Percentiles rank a stretch among this genome's conserved stretches.
Conservation (phyloP, 2,888 invertebrate genomes). For the Heliconius ethilla region DNA sequence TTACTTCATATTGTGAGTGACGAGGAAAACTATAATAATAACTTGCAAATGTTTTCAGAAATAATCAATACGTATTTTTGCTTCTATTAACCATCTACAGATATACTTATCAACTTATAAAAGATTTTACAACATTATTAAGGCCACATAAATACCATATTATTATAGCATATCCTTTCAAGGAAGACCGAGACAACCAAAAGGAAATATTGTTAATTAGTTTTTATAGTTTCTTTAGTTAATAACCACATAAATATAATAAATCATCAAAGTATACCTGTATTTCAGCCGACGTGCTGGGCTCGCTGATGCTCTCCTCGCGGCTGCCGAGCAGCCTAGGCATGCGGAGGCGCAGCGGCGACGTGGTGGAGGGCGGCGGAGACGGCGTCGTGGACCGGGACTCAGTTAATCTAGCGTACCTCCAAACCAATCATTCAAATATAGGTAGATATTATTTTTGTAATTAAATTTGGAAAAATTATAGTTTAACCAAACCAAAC, state of each 20-base stretch:
- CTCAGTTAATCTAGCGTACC: slow-evolving; percentile 87
- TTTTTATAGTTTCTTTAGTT: too few relatives aligned
- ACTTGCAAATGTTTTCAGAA: too few relatives aligned
- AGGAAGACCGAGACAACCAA: too few relatives aligned
- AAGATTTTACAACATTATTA: neutral
- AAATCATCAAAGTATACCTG: slow-evolving; percentile 42
- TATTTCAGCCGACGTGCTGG: slow-evolving; percentile 60
- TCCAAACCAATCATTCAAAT: slow-evolving; percentile 62
- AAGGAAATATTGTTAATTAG: too few relatives aligned
- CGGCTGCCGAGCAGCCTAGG: slow-evolving; percentile 62
- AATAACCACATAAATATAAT: neutral
- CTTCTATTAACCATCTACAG: neutral
- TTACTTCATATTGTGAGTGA: neutral
- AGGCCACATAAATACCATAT: too few relatives aligned
- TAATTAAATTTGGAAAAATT: neutral
- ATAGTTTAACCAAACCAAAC: too few relatives aligned
- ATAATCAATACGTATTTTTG: neutral
- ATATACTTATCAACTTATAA: neutral
- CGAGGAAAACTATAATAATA: too few relatives aligned
- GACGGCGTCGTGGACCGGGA: slow-evolving; percentile 89
- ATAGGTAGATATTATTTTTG: slow-evolving; percentile 36
- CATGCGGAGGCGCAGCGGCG: slow-evolving; percentile 67
- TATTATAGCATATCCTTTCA: too few relatives aligned
- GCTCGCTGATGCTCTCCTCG: slow-evolving; percentile 60
- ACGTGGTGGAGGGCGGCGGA: slow-evolving; percentile 82